Evolutionary conservation across 2,888 invertebrate species (phyloP), one percentile per base, ranked within the genome.

Genomic region (Stegophylla sp.): DNA sequence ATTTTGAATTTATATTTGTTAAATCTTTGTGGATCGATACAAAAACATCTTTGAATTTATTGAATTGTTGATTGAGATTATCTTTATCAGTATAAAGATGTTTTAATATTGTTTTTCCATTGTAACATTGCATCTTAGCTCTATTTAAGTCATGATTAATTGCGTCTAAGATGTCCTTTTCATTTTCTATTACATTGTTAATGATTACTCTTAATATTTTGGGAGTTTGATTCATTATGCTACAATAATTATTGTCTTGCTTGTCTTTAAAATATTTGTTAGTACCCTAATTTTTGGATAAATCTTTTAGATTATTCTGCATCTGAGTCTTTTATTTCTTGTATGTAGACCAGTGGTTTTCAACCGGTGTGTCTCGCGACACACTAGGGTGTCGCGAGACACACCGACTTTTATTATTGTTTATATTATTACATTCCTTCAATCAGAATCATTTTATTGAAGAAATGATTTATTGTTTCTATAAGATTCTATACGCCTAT

Each of bases 81-180:
- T 64, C 43, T 10, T 43, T 15, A 1, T 64, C 23, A 9, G 43
- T 43, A 3, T 43, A 64, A 23, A 64, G 13, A 48, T 26, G 7
- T 45, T 67, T 48, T 10, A 67, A 26, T 67, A n/a, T n/a, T n/a
- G 67, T 48, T 67, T 67, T 26, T 67, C 67, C 53, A 34, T 71
- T 7, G 71, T 34, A 13, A 71, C 13, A 53, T 71, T 53, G 12
- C 67, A 67, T 4, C 34, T 41, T 63, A 34, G 63, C 3, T 34
- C 41, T 63, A n/a, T n/a, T 9, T 1, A 1, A n/a, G 15, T 45
- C 7, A 15, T 4, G 13, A 23, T 43, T 34, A 34, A 34, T 41
- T n/a, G 3, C 9, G n/a, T 7, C 17, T 23, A 3, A 26, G 3
- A 48, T 26, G 1, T 48, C 15, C 43, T 15, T 48, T 17, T 67